Evolutionary conservation across 2,888 invertebrate genomes (phyloP).

Genomic region (Hymenopus coronatus): DNA sequence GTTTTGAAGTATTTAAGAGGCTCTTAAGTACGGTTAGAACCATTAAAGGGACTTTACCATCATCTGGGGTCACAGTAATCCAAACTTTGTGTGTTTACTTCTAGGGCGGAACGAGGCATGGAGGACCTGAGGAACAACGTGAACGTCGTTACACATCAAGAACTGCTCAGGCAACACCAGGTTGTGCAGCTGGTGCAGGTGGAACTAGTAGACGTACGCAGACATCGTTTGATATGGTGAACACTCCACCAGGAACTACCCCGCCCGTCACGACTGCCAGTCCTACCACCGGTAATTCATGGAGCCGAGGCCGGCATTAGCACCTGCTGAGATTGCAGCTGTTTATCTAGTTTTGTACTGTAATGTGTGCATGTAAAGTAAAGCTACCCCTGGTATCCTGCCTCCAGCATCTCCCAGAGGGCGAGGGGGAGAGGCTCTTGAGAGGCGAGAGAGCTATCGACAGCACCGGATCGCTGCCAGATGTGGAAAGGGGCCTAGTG

Average conservation of each 20-base stretch:
- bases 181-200: constrained; percentile 25
- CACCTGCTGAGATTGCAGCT: not conserved
- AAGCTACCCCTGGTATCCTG: constrained; percentile 15
- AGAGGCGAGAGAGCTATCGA: constrained; percentile 45
- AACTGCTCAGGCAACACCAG: constrained; percentile 32
- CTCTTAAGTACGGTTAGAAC: too few relatives aligned
- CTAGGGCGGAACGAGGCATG: constrained; percentile 50
- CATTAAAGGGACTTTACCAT: too few relatives aligned
- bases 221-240: constrained; percentile 32
- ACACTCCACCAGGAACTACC: constrained; percentile 36
- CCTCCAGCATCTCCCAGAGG: constrained; percentile 35
- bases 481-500: constrained; percentile 31
- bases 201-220: constrained; percentile 43
- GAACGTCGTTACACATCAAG: constrained; percentile 41
- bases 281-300: constrained; percentile 45
- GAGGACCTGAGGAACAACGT: constrained; percentile 49
- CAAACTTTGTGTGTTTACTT: not conserved
- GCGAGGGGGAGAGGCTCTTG: constrained; percentile 33
- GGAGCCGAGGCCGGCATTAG: constrained; percentile 20
- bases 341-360: not conserved
- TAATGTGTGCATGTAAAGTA: constrained; percentile 12
- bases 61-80: too few relatives aligned
- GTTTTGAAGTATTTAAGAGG: too few relatives aligned
- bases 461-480: constrained; percentile 42
- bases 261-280: constrained; percentile 49